phyloP scores from a whole-genome alignment of 2,888 invertebrate species.

The Lordiphosa andalusiaca region DNA sequence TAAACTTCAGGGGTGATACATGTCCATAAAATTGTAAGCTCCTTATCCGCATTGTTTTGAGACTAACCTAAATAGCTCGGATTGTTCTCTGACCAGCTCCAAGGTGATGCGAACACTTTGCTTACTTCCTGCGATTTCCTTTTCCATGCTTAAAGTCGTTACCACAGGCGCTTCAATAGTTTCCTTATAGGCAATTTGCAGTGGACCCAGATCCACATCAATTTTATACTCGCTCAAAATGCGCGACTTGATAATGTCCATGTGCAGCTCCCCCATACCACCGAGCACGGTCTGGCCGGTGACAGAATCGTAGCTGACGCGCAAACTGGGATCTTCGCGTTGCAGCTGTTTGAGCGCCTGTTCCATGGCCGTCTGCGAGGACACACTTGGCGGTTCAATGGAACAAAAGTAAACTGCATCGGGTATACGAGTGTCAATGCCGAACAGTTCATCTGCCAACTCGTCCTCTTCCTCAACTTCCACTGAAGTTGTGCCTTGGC shows the following conservation, averaged over 20 bases:
- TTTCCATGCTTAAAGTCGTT: constrained; percentile 71
- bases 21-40: not conserved
- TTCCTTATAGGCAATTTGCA: constrained; percentile 96
- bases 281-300: constrained; percentile 93
- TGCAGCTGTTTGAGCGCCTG: constrained; percentile 89
- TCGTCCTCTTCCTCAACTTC: constrained; percentile 68
- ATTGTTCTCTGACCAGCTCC: constrained; percentile 79
- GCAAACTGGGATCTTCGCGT: constrained; percentile 94
- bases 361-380: constrained; percentile 88
- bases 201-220: constrained; percentile 92
- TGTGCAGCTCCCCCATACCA: constrained; percentile 98
- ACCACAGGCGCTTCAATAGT: constrained; percentile 81
- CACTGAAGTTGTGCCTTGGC: not conserved
- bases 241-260: constrained; percentile 95
- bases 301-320: constrained; percentile 87
- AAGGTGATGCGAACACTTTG: constrained; percentile 77
- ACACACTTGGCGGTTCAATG: constrained; percentile 93
- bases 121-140: constrained; percentile 79
- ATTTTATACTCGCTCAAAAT: constrained; percentile 93
- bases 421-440: constrained; percentile 86
- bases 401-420: constrained; percentile 98
- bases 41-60: accelerated
- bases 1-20: constrained; percentile 79
- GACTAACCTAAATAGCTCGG: constrained; percentile 81
- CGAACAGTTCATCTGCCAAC: constrained; percentile 67